phyloP scores from a whole-genome alignment of 2,888 invertebrate genomes.

The Pycnomerus fuliginosus region DNA sequence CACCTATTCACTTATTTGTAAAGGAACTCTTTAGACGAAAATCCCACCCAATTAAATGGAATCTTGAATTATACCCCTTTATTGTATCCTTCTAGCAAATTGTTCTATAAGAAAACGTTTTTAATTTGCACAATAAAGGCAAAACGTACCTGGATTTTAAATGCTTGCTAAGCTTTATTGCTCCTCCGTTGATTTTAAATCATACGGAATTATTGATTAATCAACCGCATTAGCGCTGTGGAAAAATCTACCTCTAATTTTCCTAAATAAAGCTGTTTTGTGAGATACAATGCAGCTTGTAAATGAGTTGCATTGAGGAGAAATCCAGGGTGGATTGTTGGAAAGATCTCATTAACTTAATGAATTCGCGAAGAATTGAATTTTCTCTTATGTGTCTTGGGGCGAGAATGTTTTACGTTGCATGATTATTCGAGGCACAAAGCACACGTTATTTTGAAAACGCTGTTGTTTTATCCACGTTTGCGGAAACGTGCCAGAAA shows the following conservation, averaged over 20 bases:
- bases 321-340: conserved; percentile 8
- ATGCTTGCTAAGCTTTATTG: not conserved
- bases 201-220: too few relatives aligned
- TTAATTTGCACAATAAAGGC: conserved; percentile 6
- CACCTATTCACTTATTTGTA: conserved; percentile 25
- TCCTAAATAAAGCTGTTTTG: too few relatives aligned
- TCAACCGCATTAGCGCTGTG: too few relatives aligned
- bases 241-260: too few relatives aligned
- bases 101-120: conserved; percentile 9
- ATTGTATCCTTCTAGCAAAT: conserved; percentile 16
- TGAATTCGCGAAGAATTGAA: conserved; percentile 20
- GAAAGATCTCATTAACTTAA: conserved; percentile 15
- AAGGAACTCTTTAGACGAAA: conserved; percentile 18
- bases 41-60: conserved; percentile 23
- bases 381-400: conserved; percentile 11
- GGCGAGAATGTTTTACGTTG: conserved; percentile 10
- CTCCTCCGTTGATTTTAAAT: too few relatives aligned
- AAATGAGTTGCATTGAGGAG: conserved; percentile 16
- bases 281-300: conserved; percentile 14
- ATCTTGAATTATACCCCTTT: conserved; percentile 22
- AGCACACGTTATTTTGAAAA: conserved; percentile 18
- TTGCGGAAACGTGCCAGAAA: conserved; percentile 19
- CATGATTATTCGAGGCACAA: conserved; percentile 20
- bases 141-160: not conserved
- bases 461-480: conserved; percentile 15